These are phyloP conservation scores for Drosophila parabipectinata DNA, from an alignment of 1,140 invertebrate genomes.

Conservation along the genomic window DNA sequence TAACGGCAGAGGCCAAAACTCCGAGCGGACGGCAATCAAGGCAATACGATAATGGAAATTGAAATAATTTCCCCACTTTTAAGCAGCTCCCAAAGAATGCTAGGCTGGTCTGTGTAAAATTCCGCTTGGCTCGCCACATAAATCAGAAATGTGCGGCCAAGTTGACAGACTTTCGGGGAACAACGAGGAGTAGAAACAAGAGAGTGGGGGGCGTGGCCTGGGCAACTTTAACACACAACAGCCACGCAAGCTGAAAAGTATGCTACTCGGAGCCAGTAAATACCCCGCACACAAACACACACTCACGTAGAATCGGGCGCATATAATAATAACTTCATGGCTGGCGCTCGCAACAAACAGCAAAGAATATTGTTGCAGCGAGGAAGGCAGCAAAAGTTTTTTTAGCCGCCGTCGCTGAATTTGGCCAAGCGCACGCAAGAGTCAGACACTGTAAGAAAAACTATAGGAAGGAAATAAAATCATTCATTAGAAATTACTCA, in stretches of 20 bases:
- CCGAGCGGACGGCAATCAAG: conserved; percentile 51
- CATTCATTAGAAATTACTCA: neutral
- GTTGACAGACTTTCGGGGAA: conserved; percentile 54
- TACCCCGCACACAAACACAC: conserved; percentile 36
- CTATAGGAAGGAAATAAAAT: neutral
- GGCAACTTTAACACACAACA: conserved; percentile 76
- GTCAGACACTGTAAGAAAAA: conserved; percentile 26
- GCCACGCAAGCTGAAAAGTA: conserved; percentile 74
- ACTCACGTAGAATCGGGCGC: conserved; percentile 30
- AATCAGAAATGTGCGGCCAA: conserved; percentile 73
- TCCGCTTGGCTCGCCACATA: conserved; percentile 58
- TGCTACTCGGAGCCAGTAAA: conserved; percentile 67
- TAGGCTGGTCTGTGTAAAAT: conserved; percentile 43
- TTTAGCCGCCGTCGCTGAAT: conserved; percentile 18
- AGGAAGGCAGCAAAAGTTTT: conserved; percentile 67
- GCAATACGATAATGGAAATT: conserved; percentile 81
- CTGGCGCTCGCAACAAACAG: conserved; percentile 57
- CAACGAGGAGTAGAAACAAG: conserved; percentile 9
- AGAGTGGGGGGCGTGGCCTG: conserved; percentile 36
- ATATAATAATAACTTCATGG: conserved; percentile 75
- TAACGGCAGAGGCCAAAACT: conserved; percentile 12
- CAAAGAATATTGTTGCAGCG: conserved; percentile 70
- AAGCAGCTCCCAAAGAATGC: conserved; percentile 48
- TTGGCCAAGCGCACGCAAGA: conserved; percentile 35
- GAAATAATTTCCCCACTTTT: conserved; percentile 80